Evolutionary conservation across 2,113 vertebrate genomes (phyloP).

Genomic region (Takifugu flavidus): DNA sequence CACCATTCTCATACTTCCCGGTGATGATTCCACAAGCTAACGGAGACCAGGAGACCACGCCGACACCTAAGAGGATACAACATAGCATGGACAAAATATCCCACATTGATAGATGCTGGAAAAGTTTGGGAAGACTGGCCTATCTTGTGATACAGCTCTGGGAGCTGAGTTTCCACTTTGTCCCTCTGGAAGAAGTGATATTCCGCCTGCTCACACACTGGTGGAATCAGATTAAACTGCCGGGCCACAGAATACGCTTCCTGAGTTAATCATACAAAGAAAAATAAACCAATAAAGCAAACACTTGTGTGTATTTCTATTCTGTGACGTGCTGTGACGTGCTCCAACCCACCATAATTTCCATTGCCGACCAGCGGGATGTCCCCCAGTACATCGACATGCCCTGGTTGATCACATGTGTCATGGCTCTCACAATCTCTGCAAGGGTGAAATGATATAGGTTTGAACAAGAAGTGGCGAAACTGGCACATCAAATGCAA

Average conservation of each 20-base stretch:
- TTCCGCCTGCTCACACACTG: conserved; percentile 94
- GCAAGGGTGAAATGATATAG: conserved; percentile 21
- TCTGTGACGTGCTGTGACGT: neutral
- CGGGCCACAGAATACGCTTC: conserved; percentile 96
- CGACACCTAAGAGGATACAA: conserved; percentile 79
- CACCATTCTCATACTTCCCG: conserved; percentile 92
- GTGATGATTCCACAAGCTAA: conserved; percentile 97
- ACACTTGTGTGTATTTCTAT: neutral
- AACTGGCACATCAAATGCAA: no score
- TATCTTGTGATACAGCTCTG: conserved; percentile 96
- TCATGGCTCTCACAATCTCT: conserved; percentile 97
- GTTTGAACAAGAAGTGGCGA: neutral
- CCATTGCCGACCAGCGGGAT: conserved; percentile 94
- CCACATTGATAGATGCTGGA: neutral
- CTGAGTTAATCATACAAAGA: conserved; percentile 61
- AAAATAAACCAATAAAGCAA: neutral
- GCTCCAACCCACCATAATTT: conserved; percentile 86
- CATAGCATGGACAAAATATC: neutral
- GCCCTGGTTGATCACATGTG: conserved; percentile 92
- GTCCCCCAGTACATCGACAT: conserved; percentile 99
- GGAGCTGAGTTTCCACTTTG: conserved; percentile 95
- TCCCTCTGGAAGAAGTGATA: conserved; percentile 97
- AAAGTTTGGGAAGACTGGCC: conserved; percentile 64
- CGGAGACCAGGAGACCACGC: conserved; percentile 96
- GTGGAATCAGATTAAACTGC: conserved; percentile 96